Percentiles rank a stretch among this genome's conserved stretches.
Conservation (phyloP, 2,113 vertebrate species). For the Prionailurus viverrinus region DNA sequence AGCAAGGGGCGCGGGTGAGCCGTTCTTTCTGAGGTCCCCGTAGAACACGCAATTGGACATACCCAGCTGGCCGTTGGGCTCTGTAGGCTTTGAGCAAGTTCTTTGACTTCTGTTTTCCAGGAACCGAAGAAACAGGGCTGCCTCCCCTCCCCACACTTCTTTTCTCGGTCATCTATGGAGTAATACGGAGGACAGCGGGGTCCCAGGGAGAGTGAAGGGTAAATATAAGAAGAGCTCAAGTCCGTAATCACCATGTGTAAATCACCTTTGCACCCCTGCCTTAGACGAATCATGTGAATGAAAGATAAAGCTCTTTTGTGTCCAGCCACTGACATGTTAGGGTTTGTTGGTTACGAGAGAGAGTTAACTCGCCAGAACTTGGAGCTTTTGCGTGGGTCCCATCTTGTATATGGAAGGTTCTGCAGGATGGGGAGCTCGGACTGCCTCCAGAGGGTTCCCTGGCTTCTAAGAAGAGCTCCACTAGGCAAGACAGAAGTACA, state of each 20-base stretch:
- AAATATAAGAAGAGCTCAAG: neutral
- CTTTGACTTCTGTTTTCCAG: neutral
- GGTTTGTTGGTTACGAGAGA: neutral
- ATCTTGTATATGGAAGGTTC: neutral
- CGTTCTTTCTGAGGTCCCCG: neutral
- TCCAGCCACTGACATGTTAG: neutral
- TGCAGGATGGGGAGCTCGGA: neutral
- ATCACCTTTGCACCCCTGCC: neutral
- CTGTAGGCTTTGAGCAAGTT: neutral
- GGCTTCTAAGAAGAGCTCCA: neutral
- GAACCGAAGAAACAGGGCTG: neutral
- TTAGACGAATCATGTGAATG: too few relatives aligned
- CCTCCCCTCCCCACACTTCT: neutral
- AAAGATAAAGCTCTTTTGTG: accelerated
- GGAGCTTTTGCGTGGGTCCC: too few relatives aligned
- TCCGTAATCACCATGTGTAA: neutral
- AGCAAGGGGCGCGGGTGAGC: too few relatives aligned
- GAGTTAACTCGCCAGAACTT: neutral
- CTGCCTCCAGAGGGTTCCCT: neutral
- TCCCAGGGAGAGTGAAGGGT: neutral
- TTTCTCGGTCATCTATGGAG: neutral
- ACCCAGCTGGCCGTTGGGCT: neutral
- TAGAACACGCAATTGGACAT: accelerated
- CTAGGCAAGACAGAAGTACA: neutral
- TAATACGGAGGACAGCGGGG: neutral